Conservation (phyloP, 2,888 invertebrate genomes). For the Nymphalis urticae region DNA sequence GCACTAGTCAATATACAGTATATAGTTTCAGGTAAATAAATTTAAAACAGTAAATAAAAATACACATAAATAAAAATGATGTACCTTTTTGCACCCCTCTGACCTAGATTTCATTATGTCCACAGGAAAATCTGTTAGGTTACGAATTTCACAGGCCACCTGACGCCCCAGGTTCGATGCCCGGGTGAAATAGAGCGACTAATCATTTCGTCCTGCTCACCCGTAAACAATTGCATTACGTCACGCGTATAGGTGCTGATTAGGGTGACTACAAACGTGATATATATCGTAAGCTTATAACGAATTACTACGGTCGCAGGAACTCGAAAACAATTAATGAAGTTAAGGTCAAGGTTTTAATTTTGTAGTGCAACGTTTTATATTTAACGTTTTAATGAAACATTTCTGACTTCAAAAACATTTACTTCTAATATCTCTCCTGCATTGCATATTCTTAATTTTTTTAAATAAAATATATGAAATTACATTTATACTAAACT, state of each 20-base stretch:
- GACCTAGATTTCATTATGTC: conserved; percentile 31
- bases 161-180: conserved; percentile 52
- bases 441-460: no score
- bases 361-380: no score
- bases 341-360: no score
- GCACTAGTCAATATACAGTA: no score
- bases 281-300: not conserved
- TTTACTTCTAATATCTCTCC: no score
- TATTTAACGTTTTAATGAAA: no score
- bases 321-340: not conserved
- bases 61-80: not conserved
- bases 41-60: not conserved
- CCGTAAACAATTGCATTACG: conserved; percentile 44
- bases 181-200: conserved; percentile 61
- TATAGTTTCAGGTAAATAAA: no score
- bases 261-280: conserved; percentile 19
- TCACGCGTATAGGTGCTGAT: conserved; percentile 42
- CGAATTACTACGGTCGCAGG: no score
- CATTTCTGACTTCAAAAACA: no score
- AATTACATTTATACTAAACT: no score
- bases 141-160: conserved; percentile 55
- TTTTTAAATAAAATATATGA: no score
- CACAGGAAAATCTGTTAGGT: conserved; percentile 28
- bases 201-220: conserved; percentile 44
- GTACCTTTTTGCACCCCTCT: conserved; percentile 10